Conservation (phyloP, 2,888 invertebrate genomes). For the Aporophyla lueneburgensis region DNA sequence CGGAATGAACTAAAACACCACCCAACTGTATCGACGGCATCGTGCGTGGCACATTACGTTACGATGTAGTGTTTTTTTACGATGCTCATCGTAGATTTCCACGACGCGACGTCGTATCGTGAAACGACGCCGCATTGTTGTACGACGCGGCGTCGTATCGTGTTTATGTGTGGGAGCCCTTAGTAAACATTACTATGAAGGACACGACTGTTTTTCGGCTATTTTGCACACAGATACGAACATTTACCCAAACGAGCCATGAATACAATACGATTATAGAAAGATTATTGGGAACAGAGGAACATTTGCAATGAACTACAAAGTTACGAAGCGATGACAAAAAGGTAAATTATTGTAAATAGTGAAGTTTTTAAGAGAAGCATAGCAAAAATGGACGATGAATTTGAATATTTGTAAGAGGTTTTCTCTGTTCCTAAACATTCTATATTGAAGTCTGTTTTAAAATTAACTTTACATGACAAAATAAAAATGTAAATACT, state of each 20-base stretch:
- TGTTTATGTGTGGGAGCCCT: too few relatives aligned
- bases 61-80: too few relatives aligned
- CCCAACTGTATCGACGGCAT: too few relatives aligned
- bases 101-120: too few relatives aligned
- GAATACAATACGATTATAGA: slow-evolving; percentile 33
- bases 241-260: slow-evolving; percentile 65
- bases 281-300: slow-evolving; percentile 40
- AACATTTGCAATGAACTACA: neutral
- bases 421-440: slow-evolving; percentile 42
- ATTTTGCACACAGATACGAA: slow-evolving; percentile 66
- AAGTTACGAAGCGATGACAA: neutral
- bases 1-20: too few relatives aligned
- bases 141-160: too few relatives aligned
- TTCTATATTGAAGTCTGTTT: slow-evolving; percentile 15
- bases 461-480: slow-evolving; percentile 18
- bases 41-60: too few relatives aligned
- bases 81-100: too few relatives aligned
- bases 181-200: too few relatives aligned
- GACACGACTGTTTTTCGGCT: slow-evolving; percentile 3
- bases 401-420: neutral
- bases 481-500: neutral
- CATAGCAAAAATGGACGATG: neutral
- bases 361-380: neutral
- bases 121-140: too few relatives aligned
- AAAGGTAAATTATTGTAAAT: neutral